Conservation (phyloP, 1,140 invertebrate genomes). For the Planococcus citri region DNA sequence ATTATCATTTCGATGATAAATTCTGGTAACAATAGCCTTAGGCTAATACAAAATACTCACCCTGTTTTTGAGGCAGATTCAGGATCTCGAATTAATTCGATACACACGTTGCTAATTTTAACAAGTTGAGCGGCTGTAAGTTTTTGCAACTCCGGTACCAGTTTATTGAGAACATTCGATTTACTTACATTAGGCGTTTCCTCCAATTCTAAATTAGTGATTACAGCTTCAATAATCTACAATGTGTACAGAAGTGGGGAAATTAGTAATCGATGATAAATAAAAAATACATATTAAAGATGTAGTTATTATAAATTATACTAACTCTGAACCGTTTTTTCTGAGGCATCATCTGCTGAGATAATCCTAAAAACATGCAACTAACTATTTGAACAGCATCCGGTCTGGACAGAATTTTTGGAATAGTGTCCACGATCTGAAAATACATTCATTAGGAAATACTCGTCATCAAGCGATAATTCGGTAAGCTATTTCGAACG, state of each 20-base stretch:
- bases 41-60: conserved; percentile 28
- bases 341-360: conserved; percentile 24
- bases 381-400: conserved; percentile 27
- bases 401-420: conserved; percentile 25
- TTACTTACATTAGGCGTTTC: conserved; percentile 24
- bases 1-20: background rate
- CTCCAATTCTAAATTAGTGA: conserved; percentile 24
- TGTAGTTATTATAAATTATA: background rate
- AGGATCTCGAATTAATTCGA: conserved; percentile 34
- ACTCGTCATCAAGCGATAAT: too few species aligned
- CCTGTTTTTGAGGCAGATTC: conserved; percentile 30
- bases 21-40: too few species aligned
- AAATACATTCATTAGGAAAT: too few species aligned
- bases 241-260: too few species aligned
- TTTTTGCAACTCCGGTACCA: conserved; percentile 28
- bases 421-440: background rate
- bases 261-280: conserved; percentile 22
- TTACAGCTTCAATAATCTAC: conserved; percentile 26
- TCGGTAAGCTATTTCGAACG: background rate
- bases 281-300: background rate
- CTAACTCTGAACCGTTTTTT: conserved; percentile 28
- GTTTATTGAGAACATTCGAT: conserved; percentile 25
- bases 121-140: conserved; percentile 35
- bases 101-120: conserved; percentile 37
- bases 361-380: conserved; percentile 26